Evolutionary conservation across 2,797 vertebrate species (phyloP), one percentile per base, ranked within the genome.

Genomic region (Diglossa cyanea): DNA sequence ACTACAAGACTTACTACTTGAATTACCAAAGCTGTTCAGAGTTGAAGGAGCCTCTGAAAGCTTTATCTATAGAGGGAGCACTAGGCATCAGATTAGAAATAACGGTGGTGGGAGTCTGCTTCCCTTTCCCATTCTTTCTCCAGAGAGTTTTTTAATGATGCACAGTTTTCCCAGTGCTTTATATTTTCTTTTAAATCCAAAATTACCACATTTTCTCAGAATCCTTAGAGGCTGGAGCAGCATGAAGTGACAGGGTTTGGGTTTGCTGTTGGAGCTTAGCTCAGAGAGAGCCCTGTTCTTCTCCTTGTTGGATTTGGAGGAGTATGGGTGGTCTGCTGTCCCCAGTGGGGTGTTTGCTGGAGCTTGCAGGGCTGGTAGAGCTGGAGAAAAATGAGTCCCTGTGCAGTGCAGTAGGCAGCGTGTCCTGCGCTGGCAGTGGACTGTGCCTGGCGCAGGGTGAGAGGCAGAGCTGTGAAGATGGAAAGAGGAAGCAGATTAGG

Each of bases 61-160:
- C 58, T 94, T 91, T 76, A 40, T 67, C 42, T 61, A 1, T 21
- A 35, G 85, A 26, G 14, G 61, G 50, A 80, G 33, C 70, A 55
- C 47, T 45, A 17, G 5, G 10, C 10, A 28, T 31, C 3, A 9
- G n/a, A 37, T 63, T 57, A 53, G 72, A 76, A 85, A 26, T 19
- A 67, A 19, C 0, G 0, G 6, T 2, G 2, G 11, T n/a, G 18
- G 62, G 19, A 89, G 8, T 35, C 54, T 87, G 31, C 9, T 75
- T 81, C 48, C 20, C 30, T 60, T 75, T 67, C 61, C 40, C 3
- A 0, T 60, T 83, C 58, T 90, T 73, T 89, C 44, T 82, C 20
- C 3, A 12, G 42, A 77, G 24, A 67, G 19, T 17, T 78, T 18
- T 65, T 81, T 62, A 48, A 73, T 1, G 18, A 73, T 45, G 21